Percentiles rank a stretch among this genome's conserved stretches.
These are phyloP conservation scores for Sylvietta virens DNA, from an alignment of 2,113 vertebrate species.

Conservation along the genomic window DNA sequence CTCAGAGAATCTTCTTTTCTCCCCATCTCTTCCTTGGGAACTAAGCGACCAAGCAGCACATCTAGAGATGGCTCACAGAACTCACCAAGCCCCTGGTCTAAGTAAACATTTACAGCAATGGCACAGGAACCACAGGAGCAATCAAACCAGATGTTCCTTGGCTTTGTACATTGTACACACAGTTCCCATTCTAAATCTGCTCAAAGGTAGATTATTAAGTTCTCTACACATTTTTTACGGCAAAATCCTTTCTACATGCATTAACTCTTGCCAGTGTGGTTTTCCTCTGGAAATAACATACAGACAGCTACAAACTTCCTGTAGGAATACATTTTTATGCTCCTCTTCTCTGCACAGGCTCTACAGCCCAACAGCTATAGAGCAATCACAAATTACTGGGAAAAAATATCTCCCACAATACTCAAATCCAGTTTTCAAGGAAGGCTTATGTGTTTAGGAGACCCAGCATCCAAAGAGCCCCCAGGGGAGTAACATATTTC, in stretches of 20 bases:
- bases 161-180: neutral
- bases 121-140: neutral
- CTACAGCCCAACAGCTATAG: neutral
- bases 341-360: neutral
- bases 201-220: neutral
- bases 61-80: neutral
- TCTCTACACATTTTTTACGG: neutral
- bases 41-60: neutral
- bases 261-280: neutral
- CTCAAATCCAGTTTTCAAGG: neutral
- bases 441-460: neutral
- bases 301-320: neutral
- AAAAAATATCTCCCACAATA: neutral
- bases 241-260: neutral
- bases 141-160: neutral
- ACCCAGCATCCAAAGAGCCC: neutral
- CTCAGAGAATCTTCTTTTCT: neutral
- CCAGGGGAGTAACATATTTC: neutral
- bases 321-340: neutral
- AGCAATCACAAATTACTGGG: neutral
- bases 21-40: neutral
- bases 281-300: neutral
- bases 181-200: neutral
- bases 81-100: neutral
- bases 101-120: neutral